Conservation (phyloP, 1,140 invertebrate species). For the Scaptomyza pallida region DNA sequence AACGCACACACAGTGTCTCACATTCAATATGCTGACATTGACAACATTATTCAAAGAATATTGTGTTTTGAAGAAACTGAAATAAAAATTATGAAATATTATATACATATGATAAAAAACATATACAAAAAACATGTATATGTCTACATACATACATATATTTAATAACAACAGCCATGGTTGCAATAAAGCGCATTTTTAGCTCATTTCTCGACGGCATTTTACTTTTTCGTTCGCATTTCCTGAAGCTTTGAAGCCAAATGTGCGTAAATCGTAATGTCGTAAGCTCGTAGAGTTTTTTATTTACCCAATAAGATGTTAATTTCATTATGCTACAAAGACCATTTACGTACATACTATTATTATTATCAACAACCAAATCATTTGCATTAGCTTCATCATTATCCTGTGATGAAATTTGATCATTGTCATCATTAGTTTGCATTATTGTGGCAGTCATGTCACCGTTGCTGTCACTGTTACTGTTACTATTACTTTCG, state of each 20-base stretch:
- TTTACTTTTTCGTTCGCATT: not conserved
- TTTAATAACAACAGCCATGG: constrained; percentile 50
- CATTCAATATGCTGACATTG: constrained; percentile 1
- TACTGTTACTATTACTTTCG: too few species aligned
- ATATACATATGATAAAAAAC: not conserved
- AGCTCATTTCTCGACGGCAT: constrained; percentile 41
- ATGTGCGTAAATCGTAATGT: too few species aligned
- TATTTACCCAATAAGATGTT: too few species aligned
- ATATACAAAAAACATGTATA: constrained; percentile 5
- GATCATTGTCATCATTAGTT: too few species aligned
- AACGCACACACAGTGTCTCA: constrained; percentile 2
- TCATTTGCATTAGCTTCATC: too few species aligned
- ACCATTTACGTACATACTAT: not conserved
- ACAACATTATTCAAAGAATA: not conserved
- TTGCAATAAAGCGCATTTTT: constrained; percentile 72
- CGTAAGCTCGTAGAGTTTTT: too few species aligned
- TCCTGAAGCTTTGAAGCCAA: too few species aligned
- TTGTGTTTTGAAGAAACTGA: constrained; percentile 7
- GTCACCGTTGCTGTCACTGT: not conserved
- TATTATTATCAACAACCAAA: too few species aligned
- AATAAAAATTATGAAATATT: not conserved
- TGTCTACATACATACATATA: not conserved
- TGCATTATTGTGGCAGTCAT: not conserved
- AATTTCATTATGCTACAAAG: too few species aligned
- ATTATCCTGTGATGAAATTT: too few species aligned